These are phyloP conservation scores for Endomychus coccineus DNA, from an alignment of 2,888 invertebrate genomes.

Conservation along the genomic window DNA sequence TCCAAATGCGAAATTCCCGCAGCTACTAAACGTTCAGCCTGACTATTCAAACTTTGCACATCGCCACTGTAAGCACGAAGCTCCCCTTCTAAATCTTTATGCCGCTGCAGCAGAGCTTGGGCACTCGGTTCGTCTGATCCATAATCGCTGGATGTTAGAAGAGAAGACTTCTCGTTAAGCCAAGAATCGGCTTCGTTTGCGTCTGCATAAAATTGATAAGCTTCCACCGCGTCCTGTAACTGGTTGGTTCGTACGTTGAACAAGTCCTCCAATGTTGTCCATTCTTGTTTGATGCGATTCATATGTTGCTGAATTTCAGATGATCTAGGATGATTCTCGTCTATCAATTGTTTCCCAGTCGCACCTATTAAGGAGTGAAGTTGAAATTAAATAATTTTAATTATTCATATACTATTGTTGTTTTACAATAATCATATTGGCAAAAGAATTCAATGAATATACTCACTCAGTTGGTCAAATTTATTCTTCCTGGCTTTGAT, in stretches of 20 bases:
- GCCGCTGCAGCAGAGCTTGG: constrained; percentile 78
- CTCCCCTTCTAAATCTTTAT: constrained; percentile 81
- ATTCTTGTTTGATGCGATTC: constrained; percentile 71
- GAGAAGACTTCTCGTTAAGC: constrained; percentile 91
- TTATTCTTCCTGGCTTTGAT: constrained; percentile 70
- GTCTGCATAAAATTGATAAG: constrained; percentile 95
- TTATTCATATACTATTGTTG: neutral
- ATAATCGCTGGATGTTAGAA: constrained; percentile 83
- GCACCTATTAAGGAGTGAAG: constrained; percentile 14
- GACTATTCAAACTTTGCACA: constrained; percentile 65
- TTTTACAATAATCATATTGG: neutral
- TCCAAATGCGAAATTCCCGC: constrained; percentile 67
- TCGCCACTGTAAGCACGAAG: constrained; percentile 83
- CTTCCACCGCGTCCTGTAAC: constrained; percentile 81
- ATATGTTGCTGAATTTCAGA: constrained; percentile 75
- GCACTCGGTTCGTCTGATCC: constrained; percentile 84
- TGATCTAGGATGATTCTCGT: constrained; percentile 74
- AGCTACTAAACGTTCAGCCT: constrained; percentile 68
- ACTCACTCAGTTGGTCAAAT: constrained; percentile 63
- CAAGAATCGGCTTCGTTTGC: constrained; percentile 97
- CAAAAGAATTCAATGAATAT: constrained; percentile 10
- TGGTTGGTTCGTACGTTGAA: constrained; percentile 67
- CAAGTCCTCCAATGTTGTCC: constrained; percentile 81
- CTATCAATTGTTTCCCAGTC: constrained; percentile 53
- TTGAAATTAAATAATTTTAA: neutral